Conservation (phyloP, 2,888 invertebrate species). For the Zygaena filipendulae region DNA sequence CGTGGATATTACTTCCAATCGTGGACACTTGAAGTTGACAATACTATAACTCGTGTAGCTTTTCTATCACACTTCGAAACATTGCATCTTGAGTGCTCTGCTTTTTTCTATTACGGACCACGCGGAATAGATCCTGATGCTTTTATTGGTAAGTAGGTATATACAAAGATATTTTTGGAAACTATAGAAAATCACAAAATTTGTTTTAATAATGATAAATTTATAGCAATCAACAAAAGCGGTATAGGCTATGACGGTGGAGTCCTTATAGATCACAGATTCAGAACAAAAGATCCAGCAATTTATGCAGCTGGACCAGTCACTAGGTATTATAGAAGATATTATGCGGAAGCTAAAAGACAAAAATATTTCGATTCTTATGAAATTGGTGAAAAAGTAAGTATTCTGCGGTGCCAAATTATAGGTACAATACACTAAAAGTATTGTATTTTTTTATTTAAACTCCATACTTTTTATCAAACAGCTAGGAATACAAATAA, state of each 20-base stretch:
- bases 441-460: constrained; percentile 1
- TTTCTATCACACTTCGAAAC: constrained; percentile 56
- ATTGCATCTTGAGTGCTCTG: constrained; percentile 57
- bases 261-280: constrained; percentile 71
- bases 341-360: constrained; percentile 55
- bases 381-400: constrained; percentile 72
- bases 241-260: constrained; percentile 70
- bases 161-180: too few species aligned
- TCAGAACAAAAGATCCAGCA: constrained; percentile 69
- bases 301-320: constrained; percentile 76
- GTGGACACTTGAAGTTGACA: constrained; percentile 44
- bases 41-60: constrained; percentile 41
- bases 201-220: too few species aligned
- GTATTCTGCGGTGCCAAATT: not conserved
- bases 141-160: constrained; percentile 41
- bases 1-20: constrained; percentile 64
- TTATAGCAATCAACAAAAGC: constrained; percentile 61
- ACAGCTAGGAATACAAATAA: constrained; percentile 42
- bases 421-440: not conserved
- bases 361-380: constrained; percentile 70
- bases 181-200: too few species aligned
- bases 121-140: constrained; percentile 52
- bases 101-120: constrained; percentile 66
- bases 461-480: constrained; percentile 2
- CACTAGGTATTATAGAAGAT: constrained; percentile 71